These are phyloP conservation scores for Eupithecia pulchellata DNA, from an alignment of 2,888 invertebrate species.

Conservation along the genomic window DNA sequence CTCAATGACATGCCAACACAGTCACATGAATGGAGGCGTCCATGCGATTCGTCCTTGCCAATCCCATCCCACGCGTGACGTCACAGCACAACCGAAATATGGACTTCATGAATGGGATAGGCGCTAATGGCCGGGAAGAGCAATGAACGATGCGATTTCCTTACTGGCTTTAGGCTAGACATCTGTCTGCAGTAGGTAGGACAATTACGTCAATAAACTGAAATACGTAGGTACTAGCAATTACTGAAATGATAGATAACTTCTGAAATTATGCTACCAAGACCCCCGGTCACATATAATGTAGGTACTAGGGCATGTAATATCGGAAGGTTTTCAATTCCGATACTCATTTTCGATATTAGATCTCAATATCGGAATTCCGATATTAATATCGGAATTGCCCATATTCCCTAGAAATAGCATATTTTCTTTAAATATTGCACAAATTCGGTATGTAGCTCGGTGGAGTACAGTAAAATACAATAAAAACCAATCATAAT, in stretches of 20 bases:
- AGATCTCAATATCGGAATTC: too few relatives aligned
- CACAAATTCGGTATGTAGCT: too few relatives aligned
- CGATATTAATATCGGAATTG: too few relatives aligned
- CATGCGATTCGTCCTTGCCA: conserved; percentile 45
- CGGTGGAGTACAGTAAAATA: too few relatives aligned
- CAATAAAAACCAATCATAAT: too few relatives aligned
- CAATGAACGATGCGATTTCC: conserved; percentile 34
- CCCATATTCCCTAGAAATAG: too few relatives aligned
- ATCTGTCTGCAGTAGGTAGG: conserved; percentile 11
- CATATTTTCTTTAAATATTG: too few relatives aligned
- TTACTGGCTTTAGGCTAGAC: conserved; percentile 18
- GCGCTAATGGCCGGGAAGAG: conserved; percentile 36
- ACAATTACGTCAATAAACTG: conserved; percentile 2
- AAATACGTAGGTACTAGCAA: background rate
- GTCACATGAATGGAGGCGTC: conserved; percentile 44
- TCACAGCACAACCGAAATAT: conserved; percentile 39
- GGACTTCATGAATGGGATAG: conserved; percentile 39
- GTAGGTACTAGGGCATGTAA: too few relatives aligned
- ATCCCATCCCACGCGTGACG: conserved; percentile 41
- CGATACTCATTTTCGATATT: too few relatives aligned
- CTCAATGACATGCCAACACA: conserved; percentile 33
- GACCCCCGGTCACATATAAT: background rate
- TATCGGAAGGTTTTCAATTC: too few relatives aligned
- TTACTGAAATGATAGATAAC: background rate
- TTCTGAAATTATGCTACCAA: background rate